Evolutionary conservation across 2,113 vertebrate species (phyloP).

Genomic region (Grus americana): DNA sequence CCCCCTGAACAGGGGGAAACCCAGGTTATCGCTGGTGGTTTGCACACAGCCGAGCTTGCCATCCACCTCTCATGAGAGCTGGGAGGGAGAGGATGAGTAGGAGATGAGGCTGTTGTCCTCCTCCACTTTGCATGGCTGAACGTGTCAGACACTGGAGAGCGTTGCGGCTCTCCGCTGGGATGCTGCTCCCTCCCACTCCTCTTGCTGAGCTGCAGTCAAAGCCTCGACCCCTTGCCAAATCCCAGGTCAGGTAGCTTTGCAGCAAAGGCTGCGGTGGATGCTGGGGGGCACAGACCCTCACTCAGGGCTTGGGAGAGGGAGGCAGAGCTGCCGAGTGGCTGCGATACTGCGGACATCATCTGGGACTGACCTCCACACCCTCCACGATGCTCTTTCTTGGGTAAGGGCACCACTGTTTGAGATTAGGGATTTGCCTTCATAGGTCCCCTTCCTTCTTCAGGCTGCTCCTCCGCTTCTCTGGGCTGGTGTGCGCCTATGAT

Average conservation of each 20-base stretch:
- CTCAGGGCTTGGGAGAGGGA: background rate
- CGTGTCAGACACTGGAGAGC: background rate
- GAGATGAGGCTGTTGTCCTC: background rate
- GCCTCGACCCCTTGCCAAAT: background rate
- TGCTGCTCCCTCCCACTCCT: background rate
- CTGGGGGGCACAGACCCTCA: background rate
- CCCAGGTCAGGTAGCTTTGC: background rate
- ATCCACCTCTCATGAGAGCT: rapidly evolving
- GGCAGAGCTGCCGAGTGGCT: background rate
- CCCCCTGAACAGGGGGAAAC: background rate
- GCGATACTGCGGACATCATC: rapidly evolving
- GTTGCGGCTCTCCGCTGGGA: background rate
- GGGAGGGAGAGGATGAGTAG: background rate
- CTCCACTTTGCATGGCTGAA: background rate
- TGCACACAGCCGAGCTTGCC: background rate
- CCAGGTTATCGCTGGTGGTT: background rate
- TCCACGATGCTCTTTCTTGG: background rate
- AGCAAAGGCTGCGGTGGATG: background rate
- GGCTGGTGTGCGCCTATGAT: no score
- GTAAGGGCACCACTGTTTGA: background rate
- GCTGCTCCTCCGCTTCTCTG: background rate
- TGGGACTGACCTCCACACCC: background rate
- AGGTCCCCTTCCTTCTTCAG: background rate
- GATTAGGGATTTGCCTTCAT: background rate
- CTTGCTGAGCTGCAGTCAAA: background rate